A percentile compares a stretch with the other conserved stretches of the same genome.
Evolutionary conservation across 2,888 invertebrate species (phyloP).

Genomic region (Tetropium fuscum): DNA sequence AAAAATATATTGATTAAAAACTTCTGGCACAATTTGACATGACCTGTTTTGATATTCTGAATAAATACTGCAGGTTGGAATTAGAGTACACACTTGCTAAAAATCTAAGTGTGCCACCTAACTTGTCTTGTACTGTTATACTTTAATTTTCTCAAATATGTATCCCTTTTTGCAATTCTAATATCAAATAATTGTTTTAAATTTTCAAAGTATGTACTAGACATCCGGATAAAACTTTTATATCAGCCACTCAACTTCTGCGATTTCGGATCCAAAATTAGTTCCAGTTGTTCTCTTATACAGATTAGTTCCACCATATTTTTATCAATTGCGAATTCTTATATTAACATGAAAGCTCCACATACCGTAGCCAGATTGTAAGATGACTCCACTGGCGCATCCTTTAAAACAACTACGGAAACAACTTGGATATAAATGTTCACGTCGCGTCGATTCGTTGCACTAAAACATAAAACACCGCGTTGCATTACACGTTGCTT

Average conservation of each 20-base stretch:
- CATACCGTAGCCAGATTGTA: background rate
- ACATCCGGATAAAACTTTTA: no score
- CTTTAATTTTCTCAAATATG: no score
- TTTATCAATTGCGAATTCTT: background rate
- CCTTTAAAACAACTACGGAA: background rate
- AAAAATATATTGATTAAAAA: no score
- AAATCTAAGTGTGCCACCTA: no score
- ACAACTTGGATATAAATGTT: background rate
- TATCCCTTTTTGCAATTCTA: no score
- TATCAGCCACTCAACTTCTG: conserved; percentile 9
- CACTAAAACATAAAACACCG: no score
- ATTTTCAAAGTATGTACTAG: background rate
- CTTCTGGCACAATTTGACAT: background rate
- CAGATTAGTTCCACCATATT: conserved; percentile 18
- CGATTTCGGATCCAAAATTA: conserved; percentile 13
- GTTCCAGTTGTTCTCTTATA: conserved; percentile 4
- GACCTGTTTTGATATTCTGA: conserved; percentile 1
- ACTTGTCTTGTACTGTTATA: no score
- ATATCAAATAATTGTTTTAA: no score
- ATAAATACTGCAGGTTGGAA: conserved; percentile 1
- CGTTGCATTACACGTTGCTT: conserved; percentile 5
- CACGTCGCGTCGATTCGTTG: background rate
- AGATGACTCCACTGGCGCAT: no score
- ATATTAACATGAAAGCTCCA: background rate
- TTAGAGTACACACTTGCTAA: background rate